Evolutionary conservation across 2,888 invertebrate species (phyloP), one percentile per base, ranked within the genome.

Genomic region (Portevinia maculata): DNA sequence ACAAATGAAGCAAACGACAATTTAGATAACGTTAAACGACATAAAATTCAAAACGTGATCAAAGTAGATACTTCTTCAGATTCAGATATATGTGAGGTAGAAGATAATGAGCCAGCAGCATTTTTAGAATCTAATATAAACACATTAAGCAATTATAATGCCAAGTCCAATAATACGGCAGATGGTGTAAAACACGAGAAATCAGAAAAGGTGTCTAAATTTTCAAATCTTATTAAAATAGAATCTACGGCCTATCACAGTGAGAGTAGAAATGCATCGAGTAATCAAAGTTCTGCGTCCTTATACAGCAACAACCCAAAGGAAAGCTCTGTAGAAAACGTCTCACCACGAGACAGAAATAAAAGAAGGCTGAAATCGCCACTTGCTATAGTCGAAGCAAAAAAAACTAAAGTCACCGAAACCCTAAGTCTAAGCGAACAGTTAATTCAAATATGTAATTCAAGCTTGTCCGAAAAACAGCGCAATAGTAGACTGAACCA

Each of bases 201-300:
- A 30, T 15, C 37, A 15, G 46, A 15, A 50, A 65, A n/a, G 15
- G 17, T 8, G 5, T 32, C 57, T 8, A 78, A 53, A 24, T 70
- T 78, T 78, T 48, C 78, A 4, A 70, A 57, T 21, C 70, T 78
- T n/a, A 70, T 78, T 28, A 70, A 37, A 1, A 19, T 70, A 6
- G 37, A 64, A 46, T 3, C 50, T 28, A 52, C 48, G 0, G 7
- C 64, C 3, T 1, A 3, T 9, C 19, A 7, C 11, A 44, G 37
- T 0, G 32, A 55, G 4, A 21, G n/a, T 15, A 13, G 9, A 8
- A 55, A 55, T n/a, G 3, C 6, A 17, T n/a, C 6, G 28, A 19
- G 0, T 15, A 6, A 15, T 28, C 11, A 19, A 30, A n/a, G 30
- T 8, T n/a, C 46, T 3, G 9, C 34, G 6, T 44, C 21, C 9